Evolutionary conservation across 1,140 invertebrate genomes (phyloP), one percentile per base, ranked within the genome.

Genomic region (Anastrepha obliqua): DNA sequence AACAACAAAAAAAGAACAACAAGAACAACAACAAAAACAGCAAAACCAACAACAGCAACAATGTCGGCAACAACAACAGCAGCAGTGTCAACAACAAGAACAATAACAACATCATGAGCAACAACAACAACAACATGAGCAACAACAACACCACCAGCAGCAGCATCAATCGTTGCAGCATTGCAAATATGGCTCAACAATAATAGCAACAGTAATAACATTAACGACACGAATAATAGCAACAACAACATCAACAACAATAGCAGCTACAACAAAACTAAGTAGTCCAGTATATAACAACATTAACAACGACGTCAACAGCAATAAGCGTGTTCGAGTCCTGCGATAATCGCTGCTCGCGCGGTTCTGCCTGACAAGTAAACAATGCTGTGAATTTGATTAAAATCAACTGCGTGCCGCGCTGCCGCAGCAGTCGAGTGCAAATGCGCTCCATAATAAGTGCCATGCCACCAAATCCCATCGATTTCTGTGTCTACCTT

Each of bases 311-410:
- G 44, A 67, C 64, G 51, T 67, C 86, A 67, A 87, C 65, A 70
- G 44, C 86, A 87, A 70, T 87, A 87, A 87, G 65, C 86, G 86
- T 87, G 91, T 91, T 89, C 90, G 89, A 89, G 88, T 90, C 89
- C 89, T 89, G 89, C 90, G 90, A 91, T 91, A 92, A 91, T 91
- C 91, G 91, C 87, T 20, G 89, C 51, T 87, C 64, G 88, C 91
- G 91, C 88, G 39, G 88, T 78, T 87, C 47, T 60, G 65, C 55
- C 91, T 92, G 91, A 92, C 91, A 91, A 91, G 90, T 90, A 92
- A 92, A 92, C 91, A 92, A 92, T 92, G 91, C 91, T 92, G 91
- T 92, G 91, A 92, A 92, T 92, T 92, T 91, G 91, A 92, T 92
- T 92, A 92, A 91, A 92, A 92, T 92, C 91, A 90, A 90, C 70